These are phyloP conservation scores for Anaspis maculata DNA, from an alignment of 2,888 invertebrate species.

Conservation along the genomic window DNA sequence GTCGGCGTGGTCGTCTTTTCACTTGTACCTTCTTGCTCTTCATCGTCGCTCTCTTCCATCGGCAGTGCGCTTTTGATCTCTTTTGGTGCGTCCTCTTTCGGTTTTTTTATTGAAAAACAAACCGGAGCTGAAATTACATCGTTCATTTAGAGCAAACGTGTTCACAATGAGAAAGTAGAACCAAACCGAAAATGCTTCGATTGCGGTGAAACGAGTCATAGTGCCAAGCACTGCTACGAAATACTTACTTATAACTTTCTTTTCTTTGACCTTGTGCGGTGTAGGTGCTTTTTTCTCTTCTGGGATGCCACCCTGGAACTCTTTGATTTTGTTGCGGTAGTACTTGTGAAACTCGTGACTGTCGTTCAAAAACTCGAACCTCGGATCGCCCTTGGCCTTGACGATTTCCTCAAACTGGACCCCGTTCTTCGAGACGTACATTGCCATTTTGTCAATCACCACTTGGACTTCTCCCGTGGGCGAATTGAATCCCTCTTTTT, in stretches of 20 bases:
- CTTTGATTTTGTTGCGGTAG: conserved; percentile 62
- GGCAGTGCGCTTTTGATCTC: conserved; percentile 63
- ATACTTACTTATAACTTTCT: conserved; percentile 35
- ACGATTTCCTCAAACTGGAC: conserved; percentile 86
- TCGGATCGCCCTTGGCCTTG: conserved; percentile 70
- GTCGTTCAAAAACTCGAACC: conserved; percentile 80
- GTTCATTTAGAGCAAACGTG: background rate
- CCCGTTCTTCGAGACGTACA: conserved; percentile 93
- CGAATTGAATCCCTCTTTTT: too few relatives aligned
- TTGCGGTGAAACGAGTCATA: too few relatives aligned
- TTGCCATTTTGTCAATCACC: conserved; percentile 94
- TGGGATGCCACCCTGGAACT: conserved; percentile 33
- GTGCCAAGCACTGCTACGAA: too few relatives aligned
- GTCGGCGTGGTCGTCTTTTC: background rate
- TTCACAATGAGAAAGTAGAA: too few relatives aligned
- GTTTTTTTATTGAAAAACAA: conserved; percentile 77
- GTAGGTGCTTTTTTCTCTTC: conserved; percentile 13
- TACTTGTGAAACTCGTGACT: conserved; percentile 72
- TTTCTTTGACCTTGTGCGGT: conserved; percentile 24
- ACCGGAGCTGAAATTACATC: conserved; percentile 54
- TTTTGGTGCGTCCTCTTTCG: conserved; percentile 50
- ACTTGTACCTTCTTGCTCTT: conserved; percentile 21
- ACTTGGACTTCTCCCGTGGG: conserved; percentile 78
- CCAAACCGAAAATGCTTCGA: background rate
- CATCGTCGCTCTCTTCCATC: conserved; percentile 67